Conservation (phyloP, 1,140 invertebrate genomes). For the Stegodyphus mimosarum region DNA sequence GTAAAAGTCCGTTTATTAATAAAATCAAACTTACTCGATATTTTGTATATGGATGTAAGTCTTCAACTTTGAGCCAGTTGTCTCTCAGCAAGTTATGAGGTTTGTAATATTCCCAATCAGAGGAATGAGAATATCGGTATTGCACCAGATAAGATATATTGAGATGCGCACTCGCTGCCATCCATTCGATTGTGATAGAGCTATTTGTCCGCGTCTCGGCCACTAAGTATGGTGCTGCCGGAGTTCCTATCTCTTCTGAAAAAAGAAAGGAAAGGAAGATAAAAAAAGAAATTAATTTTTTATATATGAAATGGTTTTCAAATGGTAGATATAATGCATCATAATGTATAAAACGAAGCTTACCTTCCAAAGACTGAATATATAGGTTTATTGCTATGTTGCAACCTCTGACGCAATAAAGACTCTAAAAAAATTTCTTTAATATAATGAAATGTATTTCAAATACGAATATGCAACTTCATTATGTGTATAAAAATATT, state of each 20-base stretch:
- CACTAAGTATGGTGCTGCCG: constrained; percentile 79
- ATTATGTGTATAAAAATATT: too few relatives aligned
- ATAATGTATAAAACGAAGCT: constrained; percentile 5
- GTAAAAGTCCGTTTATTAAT: too few relatives aligned
- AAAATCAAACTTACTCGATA: constrained; percentile 77
- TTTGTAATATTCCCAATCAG: constrained; percentile 79
- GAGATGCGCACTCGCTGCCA: constrained; percentile 71
- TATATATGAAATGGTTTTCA: not conserved
- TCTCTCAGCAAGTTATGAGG: constrained; percentile 74
- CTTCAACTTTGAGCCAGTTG: constrained; percentile 71
- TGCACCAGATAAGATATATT: constrained; percentile 80
- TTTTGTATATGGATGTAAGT: constrained; percentile 86
- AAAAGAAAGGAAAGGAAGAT: not conserved
- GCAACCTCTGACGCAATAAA: constrained; percentile 84
- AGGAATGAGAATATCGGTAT: constrained; percentile 75
- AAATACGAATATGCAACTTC: too few relatives aligned
- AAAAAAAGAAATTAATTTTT: constrained; percentile 5
- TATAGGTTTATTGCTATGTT: constrained; percentile 81
- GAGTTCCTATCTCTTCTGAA: constrained; percentile 76
- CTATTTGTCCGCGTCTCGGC: constrained; percentile 79
- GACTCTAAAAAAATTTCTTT: constrained; percentile 70
- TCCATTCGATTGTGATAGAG: constrained; percentile 83
- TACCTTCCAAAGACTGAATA: constrained; percentile 79
- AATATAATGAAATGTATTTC: too few relatives aligned
- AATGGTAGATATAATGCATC: too few relatives aligned